Evolutionary conservation across 2,888 invertebrate genomes (phyloP).

Genomic region (Villa cingulata): DNA sequence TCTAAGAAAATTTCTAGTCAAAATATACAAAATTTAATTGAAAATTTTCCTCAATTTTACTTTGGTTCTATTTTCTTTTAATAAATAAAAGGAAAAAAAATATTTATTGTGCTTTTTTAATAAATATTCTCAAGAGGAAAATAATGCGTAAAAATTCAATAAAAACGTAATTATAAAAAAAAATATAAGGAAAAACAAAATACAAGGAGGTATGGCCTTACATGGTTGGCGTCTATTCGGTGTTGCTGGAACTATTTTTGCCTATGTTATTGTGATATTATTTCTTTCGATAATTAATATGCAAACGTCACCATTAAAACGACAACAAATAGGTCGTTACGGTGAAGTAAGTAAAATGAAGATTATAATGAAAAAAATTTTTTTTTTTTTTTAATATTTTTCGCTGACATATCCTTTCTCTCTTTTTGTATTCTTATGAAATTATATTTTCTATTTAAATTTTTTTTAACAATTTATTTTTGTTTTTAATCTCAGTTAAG

Average conservation of each 20-base stretch:
- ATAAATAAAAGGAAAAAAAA: too few species aligned
- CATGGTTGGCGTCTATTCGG: conserved; percentile 37
- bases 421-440: neutral
- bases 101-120: too few species aligned
- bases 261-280: conserved; percentile 34
- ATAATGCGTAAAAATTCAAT: too few species aligned
- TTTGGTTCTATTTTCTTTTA: too few species aligned
- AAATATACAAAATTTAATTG: too few species aligned
- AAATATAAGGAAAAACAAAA: neutral
- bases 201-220: conserved; percentile 25
- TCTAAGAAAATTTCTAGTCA: too few species aligned
- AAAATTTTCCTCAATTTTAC: too few species aligned
- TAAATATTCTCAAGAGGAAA: too few species aligned
- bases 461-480: neutral
- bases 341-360: conserved; percentile 24
- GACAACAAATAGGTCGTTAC: conserved; percentile 27
- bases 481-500: conserved; percentile 9
- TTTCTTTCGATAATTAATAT: conserved; percentile 35
- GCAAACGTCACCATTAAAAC: conserved; percentile 30
- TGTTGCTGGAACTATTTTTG: conserved; percentile 34
- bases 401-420: too few species aligned
- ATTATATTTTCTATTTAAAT: too few species aligned
- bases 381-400: too few species aligned
- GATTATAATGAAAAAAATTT: neutral
- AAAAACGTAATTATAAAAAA: too few species aligned